A percentile compares a stretch with the other conserved stretches of the same genome.
phyloP scores from a whole-genome alignment of 2,113 vertebrate species.

The Onychorhynchus coronatus region DNA sequence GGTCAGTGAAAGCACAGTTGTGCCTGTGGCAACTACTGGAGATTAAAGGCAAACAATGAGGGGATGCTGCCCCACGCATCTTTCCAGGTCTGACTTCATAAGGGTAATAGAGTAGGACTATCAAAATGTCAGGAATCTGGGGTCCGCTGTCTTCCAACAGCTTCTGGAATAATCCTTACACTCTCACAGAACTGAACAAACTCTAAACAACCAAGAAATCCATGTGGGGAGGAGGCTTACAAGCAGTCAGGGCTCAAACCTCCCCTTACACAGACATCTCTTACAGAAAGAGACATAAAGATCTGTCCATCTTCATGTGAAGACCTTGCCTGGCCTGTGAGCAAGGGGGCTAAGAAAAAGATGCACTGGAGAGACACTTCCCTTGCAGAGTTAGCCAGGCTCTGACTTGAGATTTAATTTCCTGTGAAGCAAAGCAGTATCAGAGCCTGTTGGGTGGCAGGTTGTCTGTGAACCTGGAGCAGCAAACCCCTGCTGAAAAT shows the following conservation, averaged over 20 bases:
- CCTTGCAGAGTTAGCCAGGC: neutral
- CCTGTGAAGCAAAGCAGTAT: neutral
- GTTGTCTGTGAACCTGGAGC: neutral
- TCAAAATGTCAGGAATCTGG: neutral
- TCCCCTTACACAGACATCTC: neutral
- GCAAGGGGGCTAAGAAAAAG: neutral
- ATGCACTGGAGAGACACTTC: neutral
- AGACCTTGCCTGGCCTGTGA: neutral
- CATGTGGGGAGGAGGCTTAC: neutral
- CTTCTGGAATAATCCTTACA: neutral
- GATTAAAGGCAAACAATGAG: neutral
- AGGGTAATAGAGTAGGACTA: neutral
- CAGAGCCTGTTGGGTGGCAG: neutral
- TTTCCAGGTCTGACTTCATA: neutral
- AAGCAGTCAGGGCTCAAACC: neutral
- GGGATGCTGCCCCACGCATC: rapidly evolving
- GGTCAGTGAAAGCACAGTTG: neutral
- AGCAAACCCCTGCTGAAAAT: neutral
- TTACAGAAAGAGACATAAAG: neutral
- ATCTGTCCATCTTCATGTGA: neutral
- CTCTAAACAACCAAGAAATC: neutral
- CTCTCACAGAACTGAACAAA: neutral
- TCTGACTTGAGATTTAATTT: neutral
- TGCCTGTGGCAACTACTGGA: neutral
- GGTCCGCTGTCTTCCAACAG: neutral